Base-by-base conservation (phyloP, 2,888 invertebrate genomes). In the Tetragnatha montana region DNA sequence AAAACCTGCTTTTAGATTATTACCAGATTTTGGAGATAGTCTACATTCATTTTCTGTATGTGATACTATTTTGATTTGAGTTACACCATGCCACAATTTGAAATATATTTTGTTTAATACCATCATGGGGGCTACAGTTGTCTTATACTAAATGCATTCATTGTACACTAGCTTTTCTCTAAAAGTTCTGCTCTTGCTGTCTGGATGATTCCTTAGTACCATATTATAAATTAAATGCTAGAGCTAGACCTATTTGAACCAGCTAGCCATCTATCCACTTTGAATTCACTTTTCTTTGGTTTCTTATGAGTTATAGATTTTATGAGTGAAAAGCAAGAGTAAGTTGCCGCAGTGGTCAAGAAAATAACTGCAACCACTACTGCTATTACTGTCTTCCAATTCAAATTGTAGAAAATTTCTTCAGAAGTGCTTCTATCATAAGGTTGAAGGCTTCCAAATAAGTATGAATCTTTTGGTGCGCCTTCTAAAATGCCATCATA, bases 221-320 rank as follows among this genome's bases (percentile, higher is more conserved):
- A 35, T 4, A 35, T n/a, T n/a, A 35, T 35, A 85, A 21, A 69
- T n/a, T 69, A n/a, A 75, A 70, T 7, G 73, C 10, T 22, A 22
- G 47, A 12, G 68, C 49, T 19, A 69, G 75, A 80, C 21, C 47
- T 49, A 47, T 60, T 69, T 74, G 73, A 69, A 60, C 22, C 69
- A 6, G 60, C 60, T 75, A 73, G 74, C 87, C 87, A 87, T 81
- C 68, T 87, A 21, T 81, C 81, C 1, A 87, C 75, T 75, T 87
- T 75, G 47, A 87, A 87, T 47, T 81, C 75, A n/a, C 71, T 60
- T 22, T 68, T 8, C 8, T 12, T 14, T 6, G 69, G 50, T 22
- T 69, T 74, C 35, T 69, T 51, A 12, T 22, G 49, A n/a, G 22
- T 6, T 7, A 35, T 22, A n/a, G 50, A 17, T 17, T 69, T 22